phyloP scores from a whole-genome alignment of 2,888 invertebrate species.

The Pristionchus mayeri region DNA sequence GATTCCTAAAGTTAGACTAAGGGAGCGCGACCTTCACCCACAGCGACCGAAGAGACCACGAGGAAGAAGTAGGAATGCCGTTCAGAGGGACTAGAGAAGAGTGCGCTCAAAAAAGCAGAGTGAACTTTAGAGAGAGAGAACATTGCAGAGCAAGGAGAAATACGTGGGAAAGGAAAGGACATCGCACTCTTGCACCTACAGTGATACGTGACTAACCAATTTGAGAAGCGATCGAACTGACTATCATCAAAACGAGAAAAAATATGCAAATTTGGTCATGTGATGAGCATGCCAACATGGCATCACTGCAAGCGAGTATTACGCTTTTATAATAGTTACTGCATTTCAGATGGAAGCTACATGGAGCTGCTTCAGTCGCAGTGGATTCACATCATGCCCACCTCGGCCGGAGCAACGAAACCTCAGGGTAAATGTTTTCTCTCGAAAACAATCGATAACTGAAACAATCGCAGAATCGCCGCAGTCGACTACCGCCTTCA shows the following conservation, averaged over 20 bases:
- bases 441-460: too few species aligned
- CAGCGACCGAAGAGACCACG: neutral
- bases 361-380: constrained; percentile 45
- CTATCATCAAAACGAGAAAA: too few species aligned
- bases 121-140: neutral
- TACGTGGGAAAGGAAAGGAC: too few species aligned
- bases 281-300: too few species aligned
- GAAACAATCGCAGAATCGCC: neutral
- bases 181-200: too few species aligned
- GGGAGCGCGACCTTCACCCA: neutral
- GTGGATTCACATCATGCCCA: constrained; percentile 38
- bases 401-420: neutral
- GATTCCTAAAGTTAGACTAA: constrained; percentile 32
- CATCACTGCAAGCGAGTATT: too few species aligned
- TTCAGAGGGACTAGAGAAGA: neutral
- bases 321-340: too few species aligned
- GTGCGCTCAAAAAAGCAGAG: neutral
- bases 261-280: too few species aligned
- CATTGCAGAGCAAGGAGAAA: neutral
- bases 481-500: neutral
- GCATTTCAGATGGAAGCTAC: constrained; percentile 37
- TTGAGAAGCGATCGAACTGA: too few species aligned
- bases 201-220: too few species aligned
- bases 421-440: neutral
- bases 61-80: neutral